Evolutionary conservation across 2,113 vertebrate genomes (phyloP).

Genomic region (Syngnathus floridae): DNA sequence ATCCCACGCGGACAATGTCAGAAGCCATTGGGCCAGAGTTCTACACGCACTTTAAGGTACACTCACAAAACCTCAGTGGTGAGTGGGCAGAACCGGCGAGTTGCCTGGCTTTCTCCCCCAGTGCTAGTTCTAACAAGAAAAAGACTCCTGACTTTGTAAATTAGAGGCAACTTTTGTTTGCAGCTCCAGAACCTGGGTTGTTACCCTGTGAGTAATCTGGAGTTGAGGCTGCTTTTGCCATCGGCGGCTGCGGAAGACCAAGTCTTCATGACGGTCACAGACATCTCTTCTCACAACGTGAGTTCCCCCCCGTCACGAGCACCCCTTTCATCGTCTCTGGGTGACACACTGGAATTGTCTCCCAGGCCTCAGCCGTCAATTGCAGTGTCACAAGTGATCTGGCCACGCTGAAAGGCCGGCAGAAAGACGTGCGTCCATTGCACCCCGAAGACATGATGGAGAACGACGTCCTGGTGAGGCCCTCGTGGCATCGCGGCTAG

Average conservation of each 20-base stretch:
- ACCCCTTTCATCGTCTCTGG: no score
- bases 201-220: slow-evolving; percentile 73
- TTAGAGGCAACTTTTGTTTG: slow-evolving; percentile 1
- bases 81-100: no score
- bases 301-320: slow-evolving; percentile 44
- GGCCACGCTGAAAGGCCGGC: slow-evolving; percentile 46
- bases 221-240: slow-evolving; percentile 76
- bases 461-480: slow-evolving; percentile 74
- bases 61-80: neutral
- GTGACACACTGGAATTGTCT: slow-evolving; percentile 10
- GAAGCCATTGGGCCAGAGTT: slow-evolving; percentile 81
- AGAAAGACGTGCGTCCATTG: slow-evolving; percentile 62
- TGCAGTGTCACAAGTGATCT: slow-evolving; percentile 70
- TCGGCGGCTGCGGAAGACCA: slow-evolving; percentile 71
- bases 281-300: slow-evolving; percentile 77
- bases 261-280: slow-evolving; percentile 78
- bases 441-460: slow-evolving; percentile 79
- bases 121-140: neutral
- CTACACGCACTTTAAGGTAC: slow-evolving; percentile 80
- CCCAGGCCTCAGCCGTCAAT: slow-evolving; percentile 73
- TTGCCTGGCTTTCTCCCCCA: no score
- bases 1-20: slow-evolving; percentile 72
- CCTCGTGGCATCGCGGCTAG: neutral
- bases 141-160: neutral
- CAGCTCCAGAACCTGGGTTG: slow-evolving; percentile 90